Evolutionary conservation across 2,113 vertebrate genomes (phyloP), one percentile per base, ranked within the genome.

Genomic region (Zingel zingel): DNA sequence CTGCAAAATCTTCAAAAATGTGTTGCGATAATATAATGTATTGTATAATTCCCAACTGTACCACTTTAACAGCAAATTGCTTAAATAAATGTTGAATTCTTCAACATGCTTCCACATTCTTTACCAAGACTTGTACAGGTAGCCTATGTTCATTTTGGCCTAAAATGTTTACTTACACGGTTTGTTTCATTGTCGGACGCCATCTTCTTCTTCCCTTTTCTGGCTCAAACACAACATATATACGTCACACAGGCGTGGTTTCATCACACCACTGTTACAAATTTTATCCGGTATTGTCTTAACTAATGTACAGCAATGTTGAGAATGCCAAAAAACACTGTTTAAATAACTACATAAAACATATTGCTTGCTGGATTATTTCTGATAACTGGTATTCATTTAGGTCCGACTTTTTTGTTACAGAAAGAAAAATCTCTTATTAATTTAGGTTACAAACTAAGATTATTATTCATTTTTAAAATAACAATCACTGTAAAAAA

Each of bases 1-100:
- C 75, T 82, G 56, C 18, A 78, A 53, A 18, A 69, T 45, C 19
- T 61, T 23, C n/a, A 45, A 54, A 48, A 45, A 67, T 18, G 51
- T 77, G 30, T 57, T 11, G 15, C 21, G 4, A n/a, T n/a, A 15
- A 62, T 25, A 13, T 30, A 50, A 58, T 45, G 7, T 8, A 18
- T 21, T 5, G 21, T 36, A 2, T 45, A 58, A 13, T 71, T 8
- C 7, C n/a, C 3, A 19, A 39, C 9, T 6, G 23, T 18, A 50
- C 2, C 56, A 57, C 25, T 8, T 59, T 16, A 30, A 30, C 57
- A 8, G 25, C 2, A 12, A 43, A 43, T 2, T 53, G 1, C 25
- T 53, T 51, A 6, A 30, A 27, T 13, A 2, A 1, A 39, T 23
- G 50, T 23, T 3, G 0, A 54, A 23, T n/a, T 36, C 0, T 0